A percentile compares a stretch with the other conserved stretches of the same genome.
phyloP scores from a whole-genome alignment of 2,113 vertebrate genomes.

The Tretioscincus oriximinensis region DNA sequence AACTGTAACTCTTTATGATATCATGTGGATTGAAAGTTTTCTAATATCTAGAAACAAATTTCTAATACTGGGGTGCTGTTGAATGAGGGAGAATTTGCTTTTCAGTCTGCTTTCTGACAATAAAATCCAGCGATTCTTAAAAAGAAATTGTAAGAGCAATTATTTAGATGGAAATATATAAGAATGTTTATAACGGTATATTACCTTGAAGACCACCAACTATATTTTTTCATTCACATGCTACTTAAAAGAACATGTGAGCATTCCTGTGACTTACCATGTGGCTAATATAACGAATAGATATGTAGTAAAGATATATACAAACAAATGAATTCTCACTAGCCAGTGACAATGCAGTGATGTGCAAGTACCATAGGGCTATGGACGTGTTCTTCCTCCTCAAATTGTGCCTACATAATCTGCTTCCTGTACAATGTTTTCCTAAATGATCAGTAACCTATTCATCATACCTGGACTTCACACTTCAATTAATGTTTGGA shows the following conservation, averaged over 20 bases:
- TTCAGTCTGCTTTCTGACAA: not conserved
- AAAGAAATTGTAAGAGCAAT: slow-evolving; percentile 28
- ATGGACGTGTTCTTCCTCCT: not conserved
- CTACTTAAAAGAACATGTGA: not conserved
- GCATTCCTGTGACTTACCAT: not conserved
- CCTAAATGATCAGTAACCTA: not conserved
- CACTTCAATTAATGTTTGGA: no score
- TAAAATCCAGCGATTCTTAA: not conserved
- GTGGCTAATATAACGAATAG: no score
- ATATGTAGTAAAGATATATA: no score
- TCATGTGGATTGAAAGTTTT: not conserved
- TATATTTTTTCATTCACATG: not conserved
- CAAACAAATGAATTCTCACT: no score
- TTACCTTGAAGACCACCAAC: not conserved
- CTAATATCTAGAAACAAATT: not conserved
- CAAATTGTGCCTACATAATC: not conserved
- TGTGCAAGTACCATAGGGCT: not conserved
- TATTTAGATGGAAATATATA: not conserved
- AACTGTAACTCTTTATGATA: not conserved
- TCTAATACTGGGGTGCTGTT: not conserved
- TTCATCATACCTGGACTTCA: no score
- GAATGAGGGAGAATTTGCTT: not conserved
- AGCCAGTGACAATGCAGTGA: not conserved
- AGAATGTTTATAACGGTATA: slow-evolving; percentile 4
- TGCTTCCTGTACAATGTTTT: not conserved